Evolutionary conservation across 2,888 invertebrate species (phyloP).

Genomic region (Cerceris ruficornis): DNA sequence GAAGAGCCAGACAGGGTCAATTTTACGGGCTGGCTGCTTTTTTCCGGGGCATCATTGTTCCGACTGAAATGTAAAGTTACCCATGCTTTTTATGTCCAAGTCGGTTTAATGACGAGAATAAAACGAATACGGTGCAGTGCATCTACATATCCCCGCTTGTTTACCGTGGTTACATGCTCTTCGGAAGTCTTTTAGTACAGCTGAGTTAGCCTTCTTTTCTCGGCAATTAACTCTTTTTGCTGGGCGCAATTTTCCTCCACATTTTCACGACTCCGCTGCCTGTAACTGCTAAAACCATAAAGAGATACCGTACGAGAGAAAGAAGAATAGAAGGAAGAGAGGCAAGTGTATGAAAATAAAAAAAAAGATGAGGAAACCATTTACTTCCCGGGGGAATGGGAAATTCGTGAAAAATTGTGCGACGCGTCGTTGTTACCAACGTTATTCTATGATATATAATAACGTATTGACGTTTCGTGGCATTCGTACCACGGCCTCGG

Average conservation of each 20-base stretch:
- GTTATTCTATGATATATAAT: too few species aligned
- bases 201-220: constrained; percentile 33
- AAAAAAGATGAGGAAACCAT: background rate
- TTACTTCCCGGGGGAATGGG: background rate
- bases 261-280: constrained; percentile 7
- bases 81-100: constrained; percentile 18
- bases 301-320: background rate
- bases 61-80: constrained; percentile 11
- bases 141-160: constrained; percentile 21
- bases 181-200: constrained; percentile 38
- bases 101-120: constrained; percentile 19
- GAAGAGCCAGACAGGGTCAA: background rate
- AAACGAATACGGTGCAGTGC: constrained; percentile 10
- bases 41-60: constrained; percentile 13
- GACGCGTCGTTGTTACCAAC: too few species aligned
- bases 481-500: too few species aligned
- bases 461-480: too few species aligned
- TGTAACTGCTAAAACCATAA: constrained; percentile 1
- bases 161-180: constrained; percentile 41
- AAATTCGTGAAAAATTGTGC: background rate
- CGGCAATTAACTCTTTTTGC: constrained; percentile 49
- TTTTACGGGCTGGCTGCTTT: background rate
- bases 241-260: constrained; percentile 16
- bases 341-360: background rate
- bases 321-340: background rate